These are phyloP conservation scores for Cheilosia vernalis DNA, from an alignment of 2,888 invertebrate genomes.

Conservation along the genomic window DNA sequence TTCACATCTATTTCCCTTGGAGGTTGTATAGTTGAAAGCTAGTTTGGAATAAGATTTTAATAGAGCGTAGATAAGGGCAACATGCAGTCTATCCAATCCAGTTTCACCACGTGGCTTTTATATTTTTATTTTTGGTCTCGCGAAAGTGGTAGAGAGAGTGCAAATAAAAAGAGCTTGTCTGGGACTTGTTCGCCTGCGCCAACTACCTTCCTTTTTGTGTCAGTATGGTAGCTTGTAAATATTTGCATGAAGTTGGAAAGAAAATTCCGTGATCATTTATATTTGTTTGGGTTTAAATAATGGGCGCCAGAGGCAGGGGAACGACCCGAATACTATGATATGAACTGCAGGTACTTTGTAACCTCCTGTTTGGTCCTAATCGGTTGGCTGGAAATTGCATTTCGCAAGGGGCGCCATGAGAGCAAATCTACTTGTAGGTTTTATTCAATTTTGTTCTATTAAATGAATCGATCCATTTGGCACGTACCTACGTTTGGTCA, in stretches of 20 bases:
- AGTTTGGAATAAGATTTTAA: not conserved
- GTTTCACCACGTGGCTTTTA: slow-evolving; percentile 64
- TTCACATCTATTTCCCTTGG: not conserved
- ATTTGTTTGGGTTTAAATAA: not conserved
- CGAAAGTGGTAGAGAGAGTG: slow-evolving; percentile 6
- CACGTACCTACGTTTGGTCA: not conserved
- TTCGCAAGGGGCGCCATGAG: not conserved
- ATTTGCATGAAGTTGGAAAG: no score
- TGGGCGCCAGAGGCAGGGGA: not conserved
- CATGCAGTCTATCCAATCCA: slow-evolving; percentile 32
- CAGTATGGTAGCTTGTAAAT: not conserved
- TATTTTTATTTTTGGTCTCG: not conserved
- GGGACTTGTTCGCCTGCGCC: slow-evolving; percentile 52
- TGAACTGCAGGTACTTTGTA: not conserved
- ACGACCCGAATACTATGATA: not conserved
- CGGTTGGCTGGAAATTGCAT: slow-evolving; percentile 13
- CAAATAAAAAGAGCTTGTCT: slow-evolving; percentile 5
- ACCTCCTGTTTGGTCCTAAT: slow-evolving; percentile 11
- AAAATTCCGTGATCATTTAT: not conserved
- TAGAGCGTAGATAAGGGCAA: not conserved
- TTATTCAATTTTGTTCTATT: no score
- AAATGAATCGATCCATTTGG: no score
- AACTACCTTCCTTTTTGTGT: not conserved
- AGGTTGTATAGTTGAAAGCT: not conserved
- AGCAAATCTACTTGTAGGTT: not conserved